phyloP scores from a whole-genome alignment of 1,140 invertebrate genomes.

The Drosophila nigromelanica region DNA sequence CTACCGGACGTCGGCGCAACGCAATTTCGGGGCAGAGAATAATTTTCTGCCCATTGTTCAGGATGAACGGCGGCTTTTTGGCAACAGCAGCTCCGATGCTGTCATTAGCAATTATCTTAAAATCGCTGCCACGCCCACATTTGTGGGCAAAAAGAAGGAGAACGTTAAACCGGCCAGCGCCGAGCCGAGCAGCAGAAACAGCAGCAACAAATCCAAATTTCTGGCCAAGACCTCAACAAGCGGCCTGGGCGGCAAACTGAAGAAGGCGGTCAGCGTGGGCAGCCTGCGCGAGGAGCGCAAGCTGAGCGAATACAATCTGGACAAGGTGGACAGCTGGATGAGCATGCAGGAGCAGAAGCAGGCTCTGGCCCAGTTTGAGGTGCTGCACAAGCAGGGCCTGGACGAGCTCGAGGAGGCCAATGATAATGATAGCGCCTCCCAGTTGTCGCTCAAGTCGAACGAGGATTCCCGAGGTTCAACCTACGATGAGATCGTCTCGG shows the following conservation, averaged over 20 bases:
- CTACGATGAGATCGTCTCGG: conserved; percentile 81
- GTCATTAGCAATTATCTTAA: conserved; percentile 82
- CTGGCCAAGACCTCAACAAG: conserved; percentile 16
- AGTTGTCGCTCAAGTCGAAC: conserved; percentile 69
- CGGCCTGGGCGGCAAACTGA: conserved; percentile 44
- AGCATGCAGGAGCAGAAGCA: conserved; percentile 72
- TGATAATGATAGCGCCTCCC: conserved; percentile 65
- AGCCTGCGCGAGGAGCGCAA: conserved; percentile 74
- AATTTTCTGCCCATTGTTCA: conserved; percentile 60
- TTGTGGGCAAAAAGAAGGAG: conserved; percentile 76
- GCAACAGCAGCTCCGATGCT: conserved; percentile 47
- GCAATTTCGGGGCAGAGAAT: conserved; percentile 67
- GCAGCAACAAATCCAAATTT: conserved; percentile 31
- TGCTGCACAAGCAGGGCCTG: conserved; percentile 58
- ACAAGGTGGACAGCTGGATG: conserved; percentile 84
- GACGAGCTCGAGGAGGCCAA: conserved; percentile 54
- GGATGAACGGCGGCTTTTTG: conserved; percentile 44
- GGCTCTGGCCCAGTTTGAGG: conserved; percentile 51
- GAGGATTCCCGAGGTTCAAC: conserved; percentile 76
- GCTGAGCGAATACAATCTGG: conserved; percentile 80
- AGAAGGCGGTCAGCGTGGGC: conserved; percentile 69
- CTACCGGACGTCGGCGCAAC: conserved; percentile 22
- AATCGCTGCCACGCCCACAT: conserved; percentile 49
- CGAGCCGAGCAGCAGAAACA: conserved; percentile 21
- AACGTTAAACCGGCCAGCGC: conserved; percentile 68